Base-by-base conservation (phyloP, 2,113 vertebrate species). In the Percopsis transmontana region DNA sequence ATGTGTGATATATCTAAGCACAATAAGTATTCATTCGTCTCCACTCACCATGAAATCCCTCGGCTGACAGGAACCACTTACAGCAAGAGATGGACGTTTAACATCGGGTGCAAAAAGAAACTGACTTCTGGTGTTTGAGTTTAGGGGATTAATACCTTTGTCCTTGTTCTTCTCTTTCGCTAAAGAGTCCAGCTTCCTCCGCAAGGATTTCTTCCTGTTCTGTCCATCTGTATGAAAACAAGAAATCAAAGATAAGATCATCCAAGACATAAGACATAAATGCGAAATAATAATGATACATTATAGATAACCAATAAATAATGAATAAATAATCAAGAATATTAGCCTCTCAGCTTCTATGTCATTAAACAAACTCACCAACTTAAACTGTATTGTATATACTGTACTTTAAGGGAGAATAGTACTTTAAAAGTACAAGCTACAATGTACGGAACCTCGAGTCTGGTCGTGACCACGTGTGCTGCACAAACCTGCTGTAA, bases 121-220 rank as follows among this genome's bases (percentile, higher is more conserved):
- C 53, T 10, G 39, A 2, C 76, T 7, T 33, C 27, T 33, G 8
- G 0, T 33, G 27, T 33, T 33, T 33, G 27, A 6, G 5, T 33
- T 33, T 33, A 4, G 8, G 27, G 5, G 5, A 7, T 33, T 33
- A 33, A 7, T 33, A 97, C 96, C 96, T 98, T 93, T 96, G 86
- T 98, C 96, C 92, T 94, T 97, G 76, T 94, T 96, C 90, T 96
- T 98, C 90, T 98, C 96, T 75, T 98, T 98, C 44, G 93, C 93
- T 12, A 98, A 87, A 8, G 96, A 96, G 85, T 97, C 96, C 93
- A 97, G 89, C 93, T 97, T 98, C 92, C 96, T 96, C 89, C 96
- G 92, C 86, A 97, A 86, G 0, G 96, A 98, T 82, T 97, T 97
- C 91, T 98, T 98, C 88, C 95, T 94, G 90, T 98, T 97, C 85